Evolutionary conservation across 2,797 vertebrate genomes (phyloP), one percentile per base, ranked within the genome.

Genomic region (Arremon brunneinucha): DNA sequence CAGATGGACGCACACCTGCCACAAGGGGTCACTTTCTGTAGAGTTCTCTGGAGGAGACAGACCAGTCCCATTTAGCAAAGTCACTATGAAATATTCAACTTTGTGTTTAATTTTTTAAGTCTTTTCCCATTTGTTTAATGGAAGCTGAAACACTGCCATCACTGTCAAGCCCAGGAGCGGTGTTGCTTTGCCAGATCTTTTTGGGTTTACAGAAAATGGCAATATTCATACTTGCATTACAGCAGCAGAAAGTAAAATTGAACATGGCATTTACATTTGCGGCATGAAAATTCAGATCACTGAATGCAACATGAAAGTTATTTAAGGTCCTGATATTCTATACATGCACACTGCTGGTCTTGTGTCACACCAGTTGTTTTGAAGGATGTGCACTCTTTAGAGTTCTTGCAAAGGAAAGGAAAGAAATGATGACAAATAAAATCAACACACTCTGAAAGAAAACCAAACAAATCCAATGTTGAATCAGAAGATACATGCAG

Each of bases 21-120:
- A 92, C 32, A 12, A 84, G 95, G 55, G 76, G 94, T 89, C 96
- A 80, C 88, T 89, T 96, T 95, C 83, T 95, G 44, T 79, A 65
- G 70, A 52, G 78, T 75, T 87, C 63, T 79, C n/a, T 53, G 70
- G 44, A 79, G 94, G 68, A 90, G 41, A 72, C 13, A 28, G 26
- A 21, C 3, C 71, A 64, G 35, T 67, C 41, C 68, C 57, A 53
- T 72, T 89, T 84, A 86, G 50, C 53, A 87, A 94, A 90, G 76
- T 84, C 69, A 22, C 88, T 77, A 96, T 97, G 81, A 98, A 97
- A 97, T 96, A 97, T 96, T 97, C 86, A 97, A 87, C 67, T 82
- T 83, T 34, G 55, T 92, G 67, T 96, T 97, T 96, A 97, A 98
- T 96, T 95, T 98, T 97, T 97, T 18, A 98, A 96, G 85, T 88